phyloP scores from a whole-genome alignment of 2,113 vertebrate species.

The Indicator maculatus region DNA sequence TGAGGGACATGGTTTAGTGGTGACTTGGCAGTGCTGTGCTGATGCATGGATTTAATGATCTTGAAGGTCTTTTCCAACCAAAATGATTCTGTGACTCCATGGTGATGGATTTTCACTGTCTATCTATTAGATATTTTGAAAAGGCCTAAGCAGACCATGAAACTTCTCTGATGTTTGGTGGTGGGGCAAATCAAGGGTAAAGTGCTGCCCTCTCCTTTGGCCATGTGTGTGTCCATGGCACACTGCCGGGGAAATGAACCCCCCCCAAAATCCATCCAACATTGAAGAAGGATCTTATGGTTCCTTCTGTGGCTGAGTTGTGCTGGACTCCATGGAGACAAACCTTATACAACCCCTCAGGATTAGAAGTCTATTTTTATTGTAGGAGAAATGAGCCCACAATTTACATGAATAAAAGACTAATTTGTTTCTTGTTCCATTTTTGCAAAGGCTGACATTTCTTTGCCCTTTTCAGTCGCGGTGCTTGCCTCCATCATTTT shows the following conservation, averaged over 20 bases:
- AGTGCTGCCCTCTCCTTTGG: neutral
- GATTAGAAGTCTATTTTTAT: neutral
- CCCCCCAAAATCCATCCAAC: neutral
- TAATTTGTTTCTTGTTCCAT: rapidly evolving
- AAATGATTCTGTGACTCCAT: too few relatives aligned
- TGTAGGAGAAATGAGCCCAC: neutral
- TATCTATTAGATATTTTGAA: neutral
- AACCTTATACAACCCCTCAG: neutral
- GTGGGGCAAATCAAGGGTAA: neutral
- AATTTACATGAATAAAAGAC: neutral
- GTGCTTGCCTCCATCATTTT: neutral
- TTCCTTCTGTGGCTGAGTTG: neutral
- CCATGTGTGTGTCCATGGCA: rapidly evolving
- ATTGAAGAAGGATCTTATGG: too few relatives aligned
- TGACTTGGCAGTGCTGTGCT: too few relatives aligned
- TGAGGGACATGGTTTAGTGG: too few relatives aligned
- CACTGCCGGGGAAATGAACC: neutral
- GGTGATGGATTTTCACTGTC: neutral
- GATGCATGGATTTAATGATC: too few relatives aligned
- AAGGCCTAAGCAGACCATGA: neutral
- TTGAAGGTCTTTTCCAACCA: too few relatives aligned
- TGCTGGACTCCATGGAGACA: neutral
- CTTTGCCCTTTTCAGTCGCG: neutral
- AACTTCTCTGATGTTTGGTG: neutral
- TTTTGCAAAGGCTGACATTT: neutral